Evolutionary conservation across 2,113 vertebrate species (phyloP).

Genomic region (Anhinga rufa): DNA sequence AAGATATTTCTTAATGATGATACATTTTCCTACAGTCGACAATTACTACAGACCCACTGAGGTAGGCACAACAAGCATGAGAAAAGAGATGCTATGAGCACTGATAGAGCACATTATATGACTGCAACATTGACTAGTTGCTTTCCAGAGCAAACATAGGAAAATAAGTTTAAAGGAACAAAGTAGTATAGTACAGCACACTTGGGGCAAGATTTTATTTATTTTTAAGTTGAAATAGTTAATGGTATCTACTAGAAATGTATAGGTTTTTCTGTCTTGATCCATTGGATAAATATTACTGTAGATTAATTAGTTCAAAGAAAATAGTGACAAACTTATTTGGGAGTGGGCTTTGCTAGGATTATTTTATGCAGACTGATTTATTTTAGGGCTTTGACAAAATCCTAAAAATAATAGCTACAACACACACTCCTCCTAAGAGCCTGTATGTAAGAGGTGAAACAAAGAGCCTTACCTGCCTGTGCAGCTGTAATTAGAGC

Average conservation of each 20-base stretch:
- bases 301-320: neutral
- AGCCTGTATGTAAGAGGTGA: neutral
- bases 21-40: neutral
- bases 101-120: neutral
- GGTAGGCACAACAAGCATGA: neutral
- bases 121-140: neutral
- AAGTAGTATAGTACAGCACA: neutral
- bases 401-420: neutral
- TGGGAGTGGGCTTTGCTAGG: neutral
- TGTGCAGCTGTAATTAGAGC: constrained; percentile 92
- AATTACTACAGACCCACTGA: neutral
- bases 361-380: neutral
- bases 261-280: neutral
- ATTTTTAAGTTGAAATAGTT: neutral
- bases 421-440: neutral
- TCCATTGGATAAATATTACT: neutral
- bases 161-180: neutral
- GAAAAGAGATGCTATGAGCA: neutral
- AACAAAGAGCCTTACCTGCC: constrained; percentile 81
- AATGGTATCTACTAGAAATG: neutral
- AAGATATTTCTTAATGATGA: neutral
- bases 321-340: neutral
- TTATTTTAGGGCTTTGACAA: neutral
- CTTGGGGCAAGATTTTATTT: neutral
- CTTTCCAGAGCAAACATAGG: neutral